These are phyloP conservation scores for Smutsia temminckii DNA, from an alignment of 2,797 vertebrate genomes.

Conservation along the genomic window DNA sequence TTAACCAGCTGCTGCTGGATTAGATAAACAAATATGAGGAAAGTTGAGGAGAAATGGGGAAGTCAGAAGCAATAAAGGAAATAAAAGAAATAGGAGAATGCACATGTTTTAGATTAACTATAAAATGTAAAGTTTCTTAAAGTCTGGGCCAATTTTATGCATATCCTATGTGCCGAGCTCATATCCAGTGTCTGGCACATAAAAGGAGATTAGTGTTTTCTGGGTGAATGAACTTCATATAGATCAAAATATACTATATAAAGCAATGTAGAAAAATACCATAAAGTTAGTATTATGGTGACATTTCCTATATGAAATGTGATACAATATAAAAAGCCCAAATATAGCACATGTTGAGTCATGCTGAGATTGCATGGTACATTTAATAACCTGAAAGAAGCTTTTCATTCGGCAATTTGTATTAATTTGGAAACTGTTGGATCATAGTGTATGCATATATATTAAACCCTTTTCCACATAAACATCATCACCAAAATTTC, in stretches of 20 bases:
- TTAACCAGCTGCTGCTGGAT: not conserved
- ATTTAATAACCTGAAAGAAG: slow-evolving; percentile 69
- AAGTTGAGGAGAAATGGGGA: not conserved
- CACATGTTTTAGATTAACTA: slow-evolving; percentile 67
- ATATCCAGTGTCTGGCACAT: slow-evolving; percentile 49
- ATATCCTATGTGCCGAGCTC: slow-evolving; percentile 9
- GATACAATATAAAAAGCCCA: slow-evolving; percentile 65
- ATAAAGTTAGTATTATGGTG: slow-evolving; percentile 60
- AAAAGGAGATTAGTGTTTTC: slow-evolving; percentile 69
- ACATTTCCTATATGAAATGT: slow-evolving; percentile 71
- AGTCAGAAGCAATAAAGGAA: not conserved
- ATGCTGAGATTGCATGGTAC: slow-evolving; percentile 18
- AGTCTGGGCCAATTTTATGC: slow-evolving; percentile 57
- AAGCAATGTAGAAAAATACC: slow-evolving; percentile 37
- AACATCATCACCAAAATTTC: not conserved
- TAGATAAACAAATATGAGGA: slow-evolving; percentile 11
- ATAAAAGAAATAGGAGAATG: not conserved
- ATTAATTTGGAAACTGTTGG: slow-evolving; percentile 48
- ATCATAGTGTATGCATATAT: not conserved
- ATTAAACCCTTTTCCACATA: slow-evolving; percentile 30
- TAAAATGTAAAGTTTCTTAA: slow-evolving; percentile 61
- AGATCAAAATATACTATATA: slow-evolving; percentile 66
- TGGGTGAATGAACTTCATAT: slow-evolving; percentile 67
- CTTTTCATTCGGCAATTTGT: slow-evolving; percentile 24
- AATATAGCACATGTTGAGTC: slow-evolving; percentile 61